Conservation (phyloP, 2,113 vertebrate species). For the Psittacara wagleri region DNA sequence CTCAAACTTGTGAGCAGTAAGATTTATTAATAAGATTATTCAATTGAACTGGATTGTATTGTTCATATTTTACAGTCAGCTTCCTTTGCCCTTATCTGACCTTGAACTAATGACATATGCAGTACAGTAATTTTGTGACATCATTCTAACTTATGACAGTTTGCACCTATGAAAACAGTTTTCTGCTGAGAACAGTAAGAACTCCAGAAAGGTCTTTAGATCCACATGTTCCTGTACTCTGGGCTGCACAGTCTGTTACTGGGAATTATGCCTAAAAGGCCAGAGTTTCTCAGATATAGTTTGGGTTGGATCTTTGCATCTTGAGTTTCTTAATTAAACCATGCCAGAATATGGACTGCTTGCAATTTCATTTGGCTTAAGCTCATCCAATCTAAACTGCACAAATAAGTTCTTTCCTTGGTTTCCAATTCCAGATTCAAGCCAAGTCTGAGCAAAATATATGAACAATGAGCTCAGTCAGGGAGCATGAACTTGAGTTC, state of each 20-base stretch:
- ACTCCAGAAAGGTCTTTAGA: neutral
- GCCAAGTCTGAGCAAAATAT: constrained; percentile 44
- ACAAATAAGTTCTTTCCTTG: neutral
- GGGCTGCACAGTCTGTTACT: constrained; percentile 46
- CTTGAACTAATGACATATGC: constrained; percentile 18
- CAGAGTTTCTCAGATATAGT: neutral
- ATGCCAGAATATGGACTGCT: constrained; percentile 2
- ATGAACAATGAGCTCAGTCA: constrained; percentile 15
- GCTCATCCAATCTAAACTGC: constrained; percentile 23
- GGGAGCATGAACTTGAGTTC: neutral
- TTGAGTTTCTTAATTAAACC: constrained; percentile 42
- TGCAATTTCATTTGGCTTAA: constrained; percentile 64
- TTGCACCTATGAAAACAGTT: neutral
- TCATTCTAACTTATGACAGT: constrained; percentile 30
- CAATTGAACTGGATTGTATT: neutral
- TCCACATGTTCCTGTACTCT: neutral
- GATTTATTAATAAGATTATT: neutral
- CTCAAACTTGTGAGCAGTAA: neutral
- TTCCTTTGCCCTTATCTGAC: neutral
- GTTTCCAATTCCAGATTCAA: constrained; percentile 23
- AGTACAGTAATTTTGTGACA: neutral
- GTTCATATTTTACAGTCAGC: neutral
- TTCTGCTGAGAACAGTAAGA: constrained; percentile 20
- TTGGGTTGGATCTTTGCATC: neutral
- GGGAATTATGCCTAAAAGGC: constrained; percentile 58